Conservation (phyloP, 2,113 vertebrate species). For the Oncorhynchus nerka region DNA sequence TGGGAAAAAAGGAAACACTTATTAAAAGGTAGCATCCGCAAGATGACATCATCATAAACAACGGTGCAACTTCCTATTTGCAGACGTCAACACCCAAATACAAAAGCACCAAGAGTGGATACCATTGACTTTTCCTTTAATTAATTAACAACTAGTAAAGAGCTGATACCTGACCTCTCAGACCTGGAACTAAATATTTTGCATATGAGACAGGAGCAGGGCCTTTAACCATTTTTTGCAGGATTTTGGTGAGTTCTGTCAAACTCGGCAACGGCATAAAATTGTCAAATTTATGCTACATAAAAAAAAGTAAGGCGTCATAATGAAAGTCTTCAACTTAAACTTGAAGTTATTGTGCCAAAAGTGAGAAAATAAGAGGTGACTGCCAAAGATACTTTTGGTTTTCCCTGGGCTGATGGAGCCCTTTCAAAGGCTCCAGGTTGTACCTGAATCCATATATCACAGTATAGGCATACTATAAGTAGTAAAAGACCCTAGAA, state of each 20-base stretch:
- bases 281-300: constrained; percentile 52
- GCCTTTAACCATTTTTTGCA: constrained; percentile 20
- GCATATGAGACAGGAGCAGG: background rate
- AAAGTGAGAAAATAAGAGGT: constrained; percentile 51
- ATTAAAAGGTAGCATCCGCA: background rate
- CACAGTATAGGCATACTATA: constrained; percentile 11
- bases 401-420: constrained; percentile 50
- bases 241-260: constrained; percentile 17
- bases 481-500: too few species aligned
- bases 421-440: constrained; percentile 55
- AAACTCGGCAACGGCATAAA: constrained; percentile 34
- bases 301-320: constrained; percentile 36
- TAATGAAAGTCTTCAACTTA: constrained; percentile 54
- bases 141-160: background rate
- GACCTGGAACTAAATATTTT: background rate
- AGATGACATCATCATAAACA: too few species aligned
- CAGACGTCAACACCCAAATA: too few species aligned
- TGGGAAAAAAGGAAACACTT: constrained; percentile 53
- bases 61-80: too few species aligned
- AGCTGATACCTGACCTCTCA: background rate
- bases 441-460: constrained; percentile 48
- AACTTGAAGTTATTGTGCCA: constrained; percentile 50
- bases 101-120: background rate
- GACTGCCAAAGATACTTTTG: constrained; percentile 65
- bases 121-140: background rate